phyloP scores from a whole-genome alignment of 2,797 vertebrate species.

The Emys orbicularis region DNA sequence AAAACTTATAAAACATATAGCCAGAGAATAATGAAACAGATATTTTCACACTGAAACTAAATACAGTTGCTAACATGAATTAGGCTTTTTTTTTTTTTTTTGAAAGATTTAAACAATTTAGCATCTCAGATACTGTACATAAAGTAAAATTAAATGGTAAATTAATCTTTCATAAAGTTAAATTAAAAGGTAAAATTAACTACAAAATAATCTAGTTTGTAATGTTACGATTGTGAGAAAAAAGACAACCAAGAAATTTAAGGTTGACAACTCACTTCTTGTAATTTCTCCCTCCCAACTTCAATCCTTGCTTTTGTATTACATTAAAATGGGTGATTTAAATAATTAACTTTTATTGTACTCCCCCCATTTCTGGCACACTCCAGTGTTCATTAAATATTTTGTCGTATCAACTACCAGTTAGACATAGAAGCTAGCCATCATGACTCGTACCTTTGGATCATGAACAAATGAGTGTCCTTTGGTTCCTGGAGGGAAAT shows the following conservation, averaged over 20 bases:
- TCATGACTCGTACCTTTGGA: conserved; percentile 89
- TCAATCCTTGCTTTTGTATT: background rate
- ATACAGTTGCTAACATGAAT: background rate
- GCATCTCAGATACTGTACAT: background rate
- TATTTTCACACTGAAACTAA: background rate
- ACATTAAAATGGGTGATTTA: fast-evolving
- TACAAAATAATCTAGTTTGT: background rate
- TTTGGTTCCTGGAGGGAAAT: conserved; percentile 97
- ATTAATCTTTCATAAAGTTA: background rate
- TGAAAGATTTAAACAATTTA: background rate
- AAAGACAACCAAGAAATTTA: background rate
- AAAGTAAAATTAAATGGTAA: background rate
- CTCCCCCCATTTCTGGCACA: background rate
- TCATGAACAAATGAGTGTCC: conserved; percentile 97
- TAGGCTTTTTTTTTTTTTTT: background rate
- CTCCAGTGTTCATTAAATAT: fast-evolving
- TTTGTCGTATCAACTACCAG: background rate
- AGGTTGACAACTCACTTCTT: background rate
- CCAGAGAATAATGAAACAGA: background rate
- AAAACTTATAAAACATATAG: background rate
- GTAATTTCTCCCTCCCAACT: background rate
- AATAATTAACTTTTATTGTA: fast-evolving
- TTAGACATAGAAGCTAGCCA: background rate
- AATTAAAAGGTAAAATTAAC: background rate
- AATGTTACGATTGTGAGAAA: background rate